A percentile compares a stretch with the other conserved stretches of the same genome.
phyloP scores from a whole-genome alignment of 2,888 invertebrate genomes.

The Furcula furcula region DNA sequence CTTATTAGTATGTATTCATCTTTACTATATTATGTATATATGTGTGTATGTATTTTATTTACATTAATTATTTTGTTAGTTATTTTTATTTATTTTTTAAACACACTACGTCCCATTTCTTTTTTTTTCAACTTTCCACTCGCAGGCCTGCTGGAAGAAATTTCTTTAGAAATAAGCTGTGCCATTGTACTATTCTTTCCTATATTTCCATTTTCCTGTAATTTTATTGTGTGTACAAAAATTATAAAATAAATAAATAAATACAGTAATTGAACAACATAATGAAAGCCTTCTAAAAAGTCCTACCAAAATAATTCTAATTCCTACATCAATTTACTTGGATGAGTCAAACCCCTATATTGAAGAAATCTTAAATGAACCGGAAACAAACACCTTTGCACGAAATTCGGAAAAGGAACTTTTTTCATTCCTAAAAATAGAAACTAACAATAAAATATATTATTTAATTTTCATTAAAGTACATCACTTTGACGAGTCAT shows the following conservation, averaged over 20 bases:
- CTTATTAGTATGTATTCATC: too few relatives aligned
- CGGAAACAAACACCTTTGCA: background rate
- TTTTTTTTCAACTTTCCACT: too few relatives aligned
- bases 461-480: slow-evolving; percentile 14
- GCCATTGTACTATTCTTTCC: too few relatives aligned
- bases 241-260: background rate
- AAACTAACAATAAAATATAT: background rate
- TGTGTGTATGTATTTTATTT: too few relatives aligned
- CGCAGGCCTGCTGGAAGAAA: too few relatives aligned
- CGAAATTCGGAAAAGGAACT: slow-evolving; percentile 5
- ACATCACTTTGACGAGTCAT: slow-evolving; percentile 7
- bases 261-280: slow-evolving; percentile 10
- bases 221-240: too few relatives aligned
- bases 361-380: slow-evolving; percentile 13
- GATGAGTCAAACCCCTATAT: slow-evolving; percentile 29
- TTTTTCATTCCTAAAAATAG: background rate
- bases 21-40: too few relatives aligned
- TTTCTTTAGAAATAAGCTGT: too few relatives aligned
- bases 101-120: too few relatives aligned
- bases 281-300: slow-evolving; percentile 14
- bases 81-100: too few relatives aligned
- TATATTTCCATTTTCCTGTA: too few relatives aligned
- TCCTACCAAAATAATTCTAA: slow-evolving; percentile 7
- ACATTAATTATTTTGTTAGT: too few relatives aligned
- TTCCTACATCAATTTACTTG: slow-evolving; percentile 27